Conservation (phyloP, 2,888 invertebrate species). For the Calliopum simillimum region DNA sequence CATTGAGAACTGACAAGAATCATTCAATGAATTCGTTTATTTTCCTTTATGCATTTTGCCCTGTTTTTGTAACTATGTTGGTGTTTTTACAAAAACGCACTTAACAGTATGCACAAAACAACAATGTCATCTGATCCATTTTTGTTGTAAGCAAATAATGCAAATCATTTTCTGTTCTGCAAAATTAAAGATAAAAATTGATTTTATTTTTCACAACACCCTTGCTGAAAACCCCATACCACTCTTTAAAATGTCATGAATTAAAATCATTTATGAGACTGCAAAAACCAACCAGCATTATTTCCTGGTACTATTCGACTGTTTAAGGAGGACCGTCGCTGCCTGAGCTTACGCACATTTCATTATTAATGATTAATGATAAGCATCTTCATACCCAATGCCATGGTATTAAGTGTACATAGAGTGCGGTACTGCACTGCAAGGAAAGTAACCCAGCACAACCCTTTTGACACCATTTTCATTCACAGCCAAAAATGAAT, state of each 20-base stretch:
- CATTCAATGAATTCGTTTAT: too few relatives aligned
- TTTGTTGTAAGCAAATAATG: too few relatives aligned
- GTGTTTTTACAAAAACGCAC: too few relatives aligned
- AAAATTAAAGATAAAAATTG: too few relatives aligned
- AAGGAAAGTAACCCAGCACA: constrained; percentile 46
- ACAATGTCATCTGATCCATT: too few relatives aligned
- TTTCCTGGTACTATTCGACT: not conserved
- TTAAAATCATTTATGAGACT: constrained; percentile 15
- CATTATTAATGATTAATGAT: constrained; percentile 67
- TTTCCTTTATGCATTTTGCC: too few relatives aligned
- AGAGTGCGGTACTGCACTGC: constrained; percentile 39
- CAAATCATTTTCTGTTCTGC: too few relatives aligned
- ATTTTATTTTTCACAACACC: too few relatives aligned
- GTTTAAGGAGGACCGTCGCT: constrained; percentile 6
- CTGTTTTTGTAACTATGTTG: too few relatives aligned
- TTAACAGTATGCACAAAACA: too few relatives aligned
- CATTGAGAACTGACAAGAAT: too few relatives aligned
- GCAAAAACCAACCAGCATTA: not conserved
- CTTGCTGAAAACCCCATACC: not conserved
- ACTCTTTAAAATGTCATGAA: not conserved
- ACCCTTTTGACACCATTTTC: constrained; percentile 52
- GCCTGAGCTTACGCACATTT: constrained; percentile 56
- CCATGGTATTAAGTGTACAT: constrained; percentile 31
- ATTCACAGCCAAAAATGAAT: constrained; percentile 49
- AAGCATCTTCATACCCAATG: constrained; percentile 50